Evolutionary conservation across 2,113 vertebrate species (phyloP), one percentile per base, ranked within the genome.

Genomic region (Butorides virescens): DNA sequence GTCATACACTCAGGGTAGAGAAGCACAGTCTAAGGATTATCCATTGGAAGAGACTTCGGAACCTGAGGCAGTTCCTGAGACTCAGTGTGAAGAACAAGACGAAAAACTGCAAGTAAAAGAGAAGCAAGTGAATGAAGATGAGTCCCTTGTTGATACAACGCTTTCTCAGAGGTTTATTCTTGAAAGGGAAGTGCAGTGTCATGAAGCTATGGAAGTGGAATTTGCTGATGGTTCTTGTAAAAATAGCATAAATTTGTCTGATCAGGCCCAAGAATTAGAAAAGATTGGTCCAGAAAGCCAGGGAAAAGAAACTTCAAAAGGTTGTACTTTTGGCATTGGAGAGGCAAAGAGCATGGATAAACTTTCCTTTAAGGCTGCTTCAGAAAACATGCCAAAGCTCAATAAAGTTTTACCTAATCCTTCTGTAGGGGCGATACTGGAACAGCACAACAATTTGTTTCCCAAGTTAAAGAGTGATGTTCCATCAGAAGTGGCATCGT

Each of bases 1-100:
- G 18, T 95, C 96, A 11, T 91, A 9, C 62, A 8, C 88, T 73
- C 82, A 90, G 86, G 92, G 93, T 74, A 94, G 95, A 93, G 96
- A 97, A 81, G 90, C 87, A 66, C 92, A 85, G 39, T 88, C 94
- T 94, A 95, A 95, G 80, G 93, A 96, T 74, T 92, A 70, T 70
- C 83, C 92, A 11, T 68, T 95, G 50, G 96, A 97, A 63, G 96
- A 95, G 50, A 90, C 34, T 52, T 95, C 93, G 71, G 96, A 98
- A 58, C 63, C 91, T 19, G 98, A 98, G 81, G 95, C 96, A 91
- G 73, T 98, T 85, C 97, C 98, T 55, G 98, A 98, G 94, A 98
- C 96, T 59, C 97, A 96, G 2, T 96, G 93, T 97, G 97, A 98
- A 74, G 98, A 96, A 65, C 97, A 95, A 75, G 91, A 79, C 75